Conservation (phyloP, 2,113 vertebrate genomes). For the Strix aluco region DNA sequence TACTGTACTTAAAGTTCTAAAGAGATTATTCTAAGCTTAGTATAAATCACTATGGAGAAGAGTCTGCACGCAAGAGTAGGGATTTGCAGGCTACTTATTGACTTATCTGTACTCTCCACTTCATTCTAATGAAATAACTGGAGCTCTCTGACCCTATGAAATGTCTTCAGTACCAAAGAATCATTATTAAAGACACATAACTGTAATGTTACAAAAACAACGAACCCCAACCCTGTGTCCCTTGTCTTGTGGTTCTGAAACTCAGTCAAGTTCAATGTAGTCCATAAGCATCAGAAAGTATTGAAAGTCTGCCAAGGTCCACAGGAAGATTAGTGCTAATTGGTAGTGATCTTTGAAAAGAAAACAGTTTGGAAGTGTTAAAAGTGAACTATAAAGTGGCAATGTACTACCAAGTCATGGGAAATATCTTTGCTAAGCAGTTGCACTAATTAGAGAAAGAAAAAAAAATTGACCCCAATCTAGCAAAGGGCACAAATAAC, state of each 20-base stretch:
- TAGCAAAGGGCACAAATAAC: background rate
- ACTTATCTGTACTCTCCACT: constrained; percentile 32
- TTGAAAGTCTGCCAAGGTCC: background rate
- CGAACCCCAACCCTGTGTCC: background rate
- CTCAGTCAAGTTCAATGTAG: background rate
- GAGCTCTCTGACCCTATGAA: constrained; percentile 29
- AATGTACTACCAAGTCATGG: background rate
- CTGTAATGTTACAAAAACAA: background rate
- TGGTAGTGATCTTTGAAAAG: constrained; percentile 11
- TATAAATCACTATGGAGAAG: background rate
- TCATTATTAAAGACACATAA: constrained; percentile 20
- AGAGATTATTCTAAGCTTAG: constrained; percentile 48
- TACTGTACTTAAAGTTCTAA: constrained; percentile 39
- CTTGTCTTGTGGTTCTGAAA: constrained; percentile 29
- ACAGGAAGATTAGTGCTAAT: constrained; percentile 50
- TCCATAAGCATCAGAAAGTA: constrained; percentile 15
- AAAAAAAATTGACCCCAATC: background rate
- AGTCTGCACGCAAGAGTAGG: background rate
- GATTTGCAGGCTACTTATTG: constrained; percentile 46
- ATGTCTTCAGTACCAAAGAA: background rate
- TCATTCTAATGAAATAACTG: constrained; percentile 54
- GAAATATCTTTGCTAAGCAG: constrained; percentile 35
- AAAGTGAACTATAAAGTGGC: background rate
- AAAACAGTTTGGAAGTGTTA: constrained; percentile 31
- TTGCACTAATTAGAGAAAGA: background rate